Percentiles rank a stretch among this genome's conserved stretches.
These are phyloP conservation scores for Dromiciops gliroides DNA, from an alignment of 2,113 vertebrate species.

Conservation along the genomic window DNA sequence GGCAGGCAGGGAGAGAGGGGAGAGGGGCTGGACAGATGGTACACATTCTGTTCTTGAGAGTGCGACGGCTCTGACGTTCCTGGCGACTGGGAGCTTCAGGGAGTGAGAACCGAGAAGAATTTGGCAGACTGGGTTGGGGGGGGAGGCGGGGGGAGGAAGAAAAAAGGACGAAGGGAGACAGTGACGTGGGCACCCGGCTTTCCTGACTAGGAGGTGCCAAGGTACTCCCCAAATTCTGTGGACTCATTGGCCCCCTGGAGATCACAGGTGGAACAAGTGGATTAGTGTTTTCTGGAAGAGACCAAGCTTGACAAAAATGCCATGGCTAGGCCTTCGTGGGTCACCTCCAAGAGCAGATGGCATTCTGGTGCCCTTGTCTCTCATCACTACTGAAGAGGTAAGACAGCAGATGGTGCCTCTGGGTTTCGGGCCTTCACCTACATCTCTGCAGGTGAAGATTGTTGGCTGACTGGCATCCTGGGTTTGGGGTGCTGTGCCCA, in stretches of 20 bases:
- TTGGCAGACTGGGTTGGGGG: background rate
- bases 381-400: slow-evolving; percentile 48
- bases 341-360: slow-evolving; percentile 69
- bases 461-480: background rate
- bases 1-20: slow-evolving; percentile 56
- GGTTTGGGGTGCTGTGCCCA: background rate
- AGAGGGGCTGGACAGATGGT: slow-evolving; percentile 71
- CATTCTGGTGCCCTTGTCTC: slow-evolving; percentile 19
- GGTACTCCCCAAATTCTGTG: slow-evolving; percentile 26
- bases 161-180: slow-evolving; percentile 38
- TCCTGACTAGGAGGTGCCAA: slow-evolving; percentile 34
- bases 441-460: background rate
- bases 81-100: slow-evolving; percentile 59
- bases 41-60: slow-evolving; percentile 75
- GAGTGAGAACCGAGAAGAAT: slow-evolving; percentile 48
- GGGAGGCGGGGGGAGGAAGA: background rate
- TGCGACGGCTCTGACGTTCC: slow-evolving; percentile 71
- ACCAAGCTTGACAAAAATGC: slow-evolving; percentile 41
- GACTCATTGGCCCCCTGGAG: slow-evolving; percentile 42
- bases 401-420: slow-evolving; percentile 34
- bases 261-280: slow-evolving; percentile 39
- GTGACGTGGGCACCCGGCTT: background rate
- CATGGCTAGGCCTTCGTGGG: slow-evolving; percentile 30
- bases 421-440: background rate
- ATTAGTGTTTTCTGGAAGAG: slow-evolving; percentile 56